Evolutionary conservation across 2,113 vertebrate species (phyloP), one percentile per base, ranked within the genome.

Genomic region (Quiscalus mexicanus): DNA sequence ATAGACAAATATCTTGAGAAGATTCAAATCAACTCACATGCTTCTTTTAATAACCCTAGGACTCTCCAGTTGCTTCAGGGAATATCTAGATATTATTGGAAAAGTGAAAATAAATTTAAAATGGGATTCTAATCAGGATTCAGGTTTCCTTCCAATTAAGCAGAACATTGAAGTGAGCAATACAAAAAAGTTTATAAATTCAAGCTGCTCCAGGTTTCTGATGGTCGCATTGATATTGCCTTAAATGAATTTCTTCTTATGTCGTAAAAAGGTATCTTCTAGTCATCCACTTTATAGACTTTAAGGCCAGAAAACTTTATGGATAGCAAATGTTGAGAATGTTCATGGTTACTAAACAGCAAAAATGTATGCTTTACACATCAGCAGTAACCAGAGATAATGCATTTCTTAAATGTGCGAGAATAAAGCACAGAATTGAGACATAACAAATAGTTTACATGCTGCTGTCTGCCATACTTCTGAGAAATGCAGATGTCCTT

Each of bases 31-130:
- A 56, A 44, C 39, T 37, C 16, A 2, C 1, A 1, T 47, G 20
- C 35, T 71, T 64, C 60, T 69, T 73, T 75, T 74, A 62, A 68
- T 58, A 41, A 60, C 4, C 15, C 35, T 31, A 12, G 17, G 33
- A 59, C 21, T 80, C 25, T 4, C 31, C 50, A 50, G 16, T 44
- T 75, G 28, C 65, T 64, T 19, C 62, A 68, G 30, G 56, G 25
- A 79, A 62, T 37, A 49, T 62, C 49, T 65, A 64, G 14, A 64
- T 76, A 15, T 23, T 39, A 55, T 6, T 83, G 59, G 25, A 83
- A 94, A 91, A 94, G 17, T 7, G 13, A 85, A 77, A 90, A 73
- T 15, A 85, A 67, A 91, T 71, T 47, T 44, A 67, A 92, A 94
- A 52, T 81, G 16, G 17, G 4, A 45, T 78, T 82, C 81, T 87